Evolutionary conservation across 2,113 vertebrate species (phyloP).

Genomic region (Cheilinus undulatus): DNA sequence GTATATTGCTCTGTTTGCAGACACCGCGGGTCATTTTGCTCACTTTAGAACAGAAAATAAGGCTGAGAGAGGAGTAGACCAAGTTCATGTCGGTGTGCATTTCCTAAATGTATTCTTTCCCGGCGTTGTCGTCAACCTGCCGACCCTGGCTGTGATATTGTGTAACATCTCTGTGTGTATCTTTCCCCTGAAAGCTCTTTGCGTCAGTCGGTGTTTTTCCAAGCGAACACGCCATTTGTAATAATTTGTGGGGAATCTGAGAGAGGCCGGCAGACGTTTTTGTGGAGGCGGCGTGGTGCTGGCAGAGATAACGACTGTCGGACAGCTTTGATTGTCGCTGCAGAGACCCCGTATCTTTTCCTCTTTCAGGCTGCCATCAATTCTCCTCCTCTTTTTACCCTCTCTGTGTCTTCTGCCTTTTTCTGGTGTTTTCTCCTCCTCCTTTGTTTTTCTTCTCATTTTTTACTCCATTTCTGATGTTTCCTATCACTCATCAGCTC

Average conservation of each 20-base stretch:
- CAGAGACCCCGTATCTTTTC: background rate
- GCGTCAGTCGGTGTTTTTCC: background rate
- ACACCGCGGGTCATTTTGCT: background rate
- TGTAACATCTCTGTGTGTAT: background rate
- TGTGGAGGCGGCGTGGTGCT: conserved; percentile 11
- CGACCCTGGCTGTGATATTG: background rate
- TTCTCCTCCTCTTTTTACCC: conserved; percentile 5
- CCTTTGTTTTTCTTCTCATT: background rate
- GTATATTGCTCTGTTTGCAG: background rate
- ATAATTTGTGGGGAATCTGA: conserved; percentile 9
- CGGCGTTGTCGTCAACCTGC: background rate
- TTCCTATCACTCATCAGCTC: background rate
- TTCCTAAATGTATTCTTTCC: background rate
- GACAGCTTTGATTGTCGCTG: conserved; percentile 33
- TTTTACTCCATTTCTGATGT: background rate
- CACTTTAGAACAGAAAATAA: background rate
- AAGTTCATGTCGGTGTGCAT: background rate
- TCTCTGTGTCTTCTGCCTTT: background rate
- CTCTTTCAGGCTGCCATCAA: conserved; percentile 1
- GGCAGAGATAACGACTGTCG: conserved; percentile 12
- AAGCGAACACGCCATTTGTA: conserved; percentile 13
- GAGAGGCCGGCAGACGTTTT: conserved; percentile 5
- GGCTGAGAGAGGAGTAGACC: background rate
- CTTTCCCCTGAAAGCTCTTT: background rate
- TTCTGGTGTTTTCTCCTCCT: background rate